These are phyloP conservation scores for Theristicus caerulescens DNA, from an alignment of 2,113 vertebrate species.

Conservation along the genomic window DNA sequence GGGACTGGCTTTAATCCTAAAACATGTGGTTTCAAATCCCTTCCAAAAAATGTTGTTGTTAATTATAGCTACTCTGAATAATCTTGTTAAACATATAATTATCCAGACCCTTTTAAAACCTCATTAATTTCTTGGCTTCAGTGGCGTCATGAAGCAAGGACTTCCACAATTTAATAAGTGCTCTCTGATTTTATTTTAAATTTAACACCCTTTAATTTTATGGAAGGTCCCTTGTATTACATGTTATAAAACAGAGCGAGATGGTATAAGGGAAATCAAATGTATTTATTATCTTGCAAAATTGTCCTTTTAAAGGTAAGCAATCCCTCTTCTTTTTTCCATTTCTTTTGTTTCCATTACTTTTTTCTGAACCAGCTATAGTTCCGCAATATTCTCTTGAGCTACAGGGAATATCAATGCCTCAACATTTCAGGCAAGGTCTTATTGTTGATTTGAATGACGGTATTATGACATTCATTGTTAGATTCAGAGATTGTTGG, in stretches of 20 bases:
- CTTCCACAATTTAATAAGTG: slow-evolving; percentile 29
- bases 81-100: slow-evolving; percentile 57
- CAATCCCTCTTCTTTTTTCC: neutral
- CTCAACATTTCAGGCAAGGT: neutral
- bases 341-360: neutral
- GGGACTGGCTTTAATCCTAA: slow-evolving; percentile 11
- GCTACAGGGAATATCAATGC: neutral
- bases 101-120: slow-evolving; percentile 31
- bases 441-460: neutral
- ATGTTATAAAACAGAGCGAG: neutral
- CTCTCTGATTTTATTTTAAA: slow-evolving; percentile 37
- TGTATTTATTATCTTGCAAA: neutral
- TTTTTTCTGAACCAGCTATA: neutral
- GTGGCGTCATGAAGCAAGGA: neutral
- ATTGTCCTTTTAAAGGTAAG: neutral
- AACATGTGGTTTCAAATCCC: slow-evolving; percentile 30
- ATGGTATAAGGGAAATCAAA: neutral
- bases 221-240: slow-evolving; percentile 14
- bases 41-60: slow-evolving; percentile 38
- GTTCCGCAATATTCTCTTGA: neutral
- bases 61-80: slow-evolving; percentile 33
- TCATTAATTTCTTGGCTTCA: slow-evolving; percentile 39
- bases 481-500: neutral
- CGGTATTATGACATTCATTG: neutral
- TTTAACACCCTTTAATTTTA: slow-evolving; percentile 48